Conservation (phyloP, 2,797 vertebrate genomes). For the Sebastes hubbsi region DNA sequence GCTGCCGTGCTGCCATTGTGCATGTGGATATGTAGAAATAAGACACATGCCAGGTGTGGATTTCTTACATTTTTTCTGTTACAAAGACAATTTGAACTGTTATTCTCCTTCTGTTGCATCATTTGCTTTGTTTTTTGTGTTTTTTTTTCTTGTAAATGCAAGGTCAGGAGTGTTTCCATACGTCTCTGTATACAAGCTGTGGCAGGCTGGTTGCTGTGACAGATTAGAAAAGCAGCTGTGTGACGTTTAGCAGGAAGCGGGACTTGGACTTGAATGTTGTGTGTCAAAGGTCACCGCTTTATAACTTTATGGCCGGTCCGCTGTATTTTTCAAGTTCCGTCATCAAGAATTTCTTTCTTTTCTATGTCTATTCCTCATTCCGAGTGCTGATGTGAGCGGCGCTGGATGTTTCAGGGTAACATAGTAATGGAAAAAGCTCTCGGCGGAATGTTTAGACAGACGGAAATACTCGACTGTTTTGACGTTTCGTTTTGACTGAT, state of each 20-base stretch:
- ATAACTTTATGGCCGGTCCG: slow-evolving; percentile 32
- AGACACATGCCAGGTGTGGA: slow-evolving; percentile 46
- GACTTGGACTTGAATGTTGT: slow-evolving; percentile 38
- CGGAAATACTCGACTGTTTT: slow-evolving; percentile 51
- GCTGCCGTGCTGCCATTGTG: slow-evolving; percentile 8
- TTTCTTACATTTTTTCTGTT: neutral
- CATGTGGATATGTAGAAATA: slow-evolving; percentile 54
- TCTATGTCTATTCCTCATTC: neutral
- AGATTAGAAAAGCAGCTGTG: slow-evolving; percentile 68
- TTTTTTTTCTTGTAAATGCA: slow-evolving; percentile 1
- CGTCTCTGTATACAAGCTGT: slow-evolving; percentile 2
- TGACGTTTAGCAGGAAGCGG: slow-evolving; percentile 54
- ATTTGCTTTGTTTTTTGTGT: neutral
- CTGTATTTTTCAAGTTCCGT: slow-evolving; percentile 19
- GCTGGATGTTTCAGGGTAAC: slow-evolving; percentile 29
- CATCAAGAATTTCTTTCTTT: slow-evolving; percentile 13
- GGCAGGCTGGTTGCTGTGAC: slow-evolving; percentile 33
- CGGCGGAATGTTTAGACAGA: slow-evolving; percentile 58
- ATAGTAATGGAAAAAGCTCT: slow-evolving; percentile 47
- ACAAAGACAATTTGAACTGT: neutral
- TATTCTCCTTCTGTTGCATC: neutral
- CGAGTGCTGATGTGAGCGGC: neutral
- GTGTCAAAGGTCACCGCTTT: slow-evolving; percentile 53
- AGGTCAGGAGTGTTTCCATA: slow-evolving; percentile 39
- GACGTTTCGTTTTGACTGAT: slow-evolving; percentile 65